phyloP scores from a whole-genome alignment of 2,888 invertebrate species.

The Piscicola geometra region DNA sequence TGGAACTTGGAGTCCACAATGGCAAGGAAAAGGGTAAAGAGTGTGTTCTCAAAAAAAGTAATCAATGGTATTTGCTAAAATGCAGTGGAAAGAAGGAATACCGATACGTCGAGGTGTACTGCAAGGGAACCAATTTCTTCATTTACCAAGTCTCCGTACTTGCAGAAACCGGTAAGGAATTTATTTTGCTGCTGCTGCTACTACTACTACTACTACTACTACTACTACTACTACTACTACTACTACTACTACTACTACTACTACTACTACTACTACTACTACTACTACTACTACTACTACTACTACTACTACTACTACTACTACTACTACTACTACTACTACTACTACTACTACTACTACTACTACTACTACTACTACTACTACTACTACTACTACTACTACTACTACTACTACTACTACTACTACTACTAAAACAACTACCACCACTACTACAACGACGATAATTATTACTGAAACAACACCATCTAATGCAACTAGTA shows the following conservation, averaged over 20 bases:
- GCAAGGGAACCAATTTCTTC: conserved; percentile 31
- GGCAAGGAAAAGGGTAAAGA: too few species aligned
- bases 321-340: conserved; percentile 37
- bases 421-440: too few species aligned
- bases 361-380: conserved; percentile 36
- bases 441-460: too few species aligned
- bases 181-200: too few species aligned
- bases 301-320: conserved; percentile 38
- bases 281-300: conserved; percentile 38
- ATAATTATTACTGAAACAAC: conserved; percentile 13
- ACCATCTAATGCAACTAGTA: too few species aligned
- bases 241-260: conserved; percentile 38
- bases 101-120: conserved; percentile 25
- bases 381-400: conserved; percentile 33
- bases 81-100: too few species aligned
- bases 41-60: too few species aligned
- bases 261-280: conserved; percentile 38
- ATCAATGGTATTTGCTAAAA: too few species aligned
- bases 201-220: background rate
- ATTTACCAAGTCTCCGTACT: too few species aligned
- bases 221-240: conserved; percentile 34
- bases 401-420: conserved; percentile 35
- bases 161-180: too few species aligned
- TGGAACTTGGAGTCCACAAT: too few species aligned
- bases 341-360: conserved; percentile 38